Evolutionary conservation across 1,140 invertebrate species (phyloP), one percentile per base, ranked within the genome.

Genomic region (Bicyclus anynana): DNA sequence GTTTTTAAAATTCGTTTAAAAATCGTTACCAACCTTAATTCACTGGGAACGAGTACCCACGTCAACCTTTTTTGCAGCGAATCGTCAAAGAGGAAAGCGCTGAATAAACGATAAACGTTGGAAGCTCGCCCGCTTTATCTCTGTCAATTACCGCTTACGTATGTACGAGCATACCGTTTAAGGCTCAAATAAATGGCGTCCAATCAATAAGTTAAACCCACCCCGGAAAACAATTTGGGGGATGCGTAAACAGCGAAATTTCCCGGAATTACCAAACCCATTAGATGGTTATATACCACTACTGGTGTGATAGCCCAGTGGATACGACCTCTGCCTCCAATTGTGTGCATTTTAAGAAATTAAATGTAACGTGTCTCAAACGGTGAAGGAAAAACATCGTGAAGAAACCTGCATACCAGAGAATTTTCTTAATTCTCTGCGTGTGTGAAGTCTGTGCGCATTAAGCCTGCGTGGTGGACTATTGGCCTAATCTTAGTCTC

Each of bases 61-160:
- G 10, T 33, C 10, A n/a, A n/a, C n/a, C 29, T 6, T 33, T 48
- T 48, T 52, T 58, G 46, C 47, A 49, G 56, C 56, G 51, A 27
- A 52, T n/a, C 40, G 5, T 52, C 56, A 59, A 59, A 52, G 20
- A 14, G 42, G 1, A 27, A 33, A 33, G 29, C 29, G 29, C 29
- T 33, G 29, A 33, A 33, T 33, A 33, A 33, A 12, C 29, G 29
- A 6, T 42, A 35, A 29, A 18, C 49, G 49, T 47, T 54, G 56
- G 56, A 29, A 26, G 48, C n/a, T 27, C 29, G 20, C 56, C 56
- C 49, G 27, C 38, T 52, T 59, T 51, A 46, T 59, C 49, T 59
- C 29, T 44, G 56, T 59, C 56, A 52, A 59, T 59, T 59, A 59
- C 49, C 48, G 29, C 49, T 49, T 59, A 47, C 50, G 49, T 27